These are phyloP conservation scores for Atlantisia rogersi DNA, from an alignment of 2,113 vertebrate species.

Conservation along the genomic window DNA sequence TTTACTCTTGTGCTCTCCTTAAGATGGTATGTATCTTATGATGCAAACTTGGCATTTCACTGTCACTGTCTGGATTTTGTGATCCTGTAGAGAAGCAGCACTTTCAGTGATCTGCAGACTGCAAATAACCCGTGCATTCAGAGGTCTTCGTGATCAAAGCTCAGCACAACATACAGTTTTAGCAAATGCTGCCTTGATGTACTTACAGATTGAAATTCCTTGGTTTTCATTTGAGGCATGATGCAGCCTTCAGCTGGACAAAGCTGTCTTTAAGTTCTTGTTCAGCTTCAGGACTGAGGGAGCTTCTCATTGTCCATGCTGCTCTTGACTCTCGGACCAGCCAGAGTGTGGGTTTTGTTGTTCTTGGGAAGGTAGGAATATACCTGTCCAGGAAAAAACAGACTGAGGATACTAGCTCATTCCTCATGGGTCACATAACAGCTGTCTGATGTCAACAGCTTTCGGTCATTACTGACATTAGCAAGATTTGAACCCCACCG, in stretches of 20 bases:
- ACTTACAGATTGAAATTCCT: background rate
- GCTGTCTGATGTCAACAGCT: conserved; percentile 43
- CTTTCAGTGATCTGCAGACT: background rate
- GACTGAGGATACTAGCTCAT: background rate
- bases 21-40: background rate
- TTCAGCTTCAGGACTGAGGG: background rate
- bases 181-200: background rate
- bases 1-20: background rate
- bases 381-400: conserved; percentile 9
- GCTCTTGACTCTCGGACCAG: background rate
- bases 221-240: background rate
- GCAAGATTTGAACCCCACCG: conserved; percentile 26
- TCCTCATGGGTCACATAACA: conserved; percentile 14
- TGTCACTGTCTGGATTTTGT: background rate
- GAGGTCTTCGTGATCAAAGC: background rate
- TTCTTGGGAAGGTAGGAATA: background rate
- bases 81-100: background rate
- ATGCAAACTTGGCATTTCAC: background rate
- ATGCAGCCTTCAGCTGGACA: background rate
- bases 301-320: background rate
- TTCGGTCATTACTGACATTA: conserved; percentile 29
- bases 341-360: background rate
- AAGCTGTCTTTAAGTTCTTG: background rate
- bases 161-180: background rate
- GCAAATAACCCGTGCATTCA: background rate